Conservation (phyloP, 2,113 vertebrate species). For the Planiliza haematocheilus region DNA sequence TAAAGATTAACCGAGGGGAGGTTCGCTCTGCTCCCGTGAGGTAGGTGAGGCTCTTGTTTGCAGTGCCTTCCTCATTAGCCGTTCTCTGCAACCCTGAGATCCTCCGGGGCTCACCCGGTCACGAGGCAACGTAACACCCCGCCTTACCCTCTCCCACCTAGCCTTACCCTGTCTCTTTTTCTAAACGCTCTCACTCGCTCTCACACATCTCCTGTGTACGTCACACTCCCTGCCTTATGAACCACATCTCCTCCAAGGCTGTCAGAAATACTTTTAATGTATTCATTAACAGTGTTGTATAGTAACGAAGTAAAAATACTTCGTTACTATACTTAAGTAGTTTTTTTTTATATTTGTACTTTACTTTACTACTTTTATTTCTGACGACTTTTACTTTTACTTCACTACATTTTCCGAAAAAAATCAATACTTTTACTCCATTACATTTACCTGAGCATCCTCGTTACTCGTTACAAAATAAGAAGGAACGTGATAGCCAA, state of each 20-base stretch:
- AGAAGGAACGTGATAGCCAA: too few species aligned
- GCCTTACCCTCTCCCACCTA: conserved; percentile 30
- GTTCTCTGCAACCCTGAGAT: conserved; percentile 61
- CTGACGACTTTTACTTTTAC: too few species aligned
- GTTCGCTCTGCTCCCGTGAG: conserved; percentile 53
- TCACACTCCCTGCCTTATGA: conserved; percentile 25
- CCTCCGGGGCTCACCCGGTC: conserved; percentile 31
- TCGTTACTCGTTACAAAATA: too few species aligned
- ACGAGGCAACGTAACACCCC: conserved; percentile 53
- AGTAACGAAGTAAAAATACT: too few species aligned
- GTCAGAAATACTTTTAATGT: conserved; percentile 10
- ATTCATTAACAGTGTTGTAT: too few species aligned
- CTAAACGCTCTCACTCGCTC: neutral
- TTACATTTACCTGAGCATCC: too few species aligned
- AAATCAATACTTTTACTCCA: too few species aligned
- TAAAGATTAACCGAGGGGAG: conserved; percentile 42
- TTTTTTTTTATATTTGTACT: too few species aligned
- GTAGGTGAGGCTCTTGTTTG: conserved; percentile 49
- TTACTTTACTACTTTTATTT: too few species aligned
- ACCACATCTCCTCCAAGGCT: conserved; percentile 12
- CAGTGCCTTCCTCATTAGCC: conserved; percentile 68
- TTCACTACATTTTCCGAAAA: too few species aligned
- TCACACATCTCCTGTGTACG: too few species aligned
- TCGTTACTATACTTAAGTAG: too few species aligned
- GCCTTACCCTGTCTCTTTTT: conserved; percentile 2